Base-by-base conservation (phyloP, 2,888 invertebrate species). In the Dioctria rufipes region DNA sequence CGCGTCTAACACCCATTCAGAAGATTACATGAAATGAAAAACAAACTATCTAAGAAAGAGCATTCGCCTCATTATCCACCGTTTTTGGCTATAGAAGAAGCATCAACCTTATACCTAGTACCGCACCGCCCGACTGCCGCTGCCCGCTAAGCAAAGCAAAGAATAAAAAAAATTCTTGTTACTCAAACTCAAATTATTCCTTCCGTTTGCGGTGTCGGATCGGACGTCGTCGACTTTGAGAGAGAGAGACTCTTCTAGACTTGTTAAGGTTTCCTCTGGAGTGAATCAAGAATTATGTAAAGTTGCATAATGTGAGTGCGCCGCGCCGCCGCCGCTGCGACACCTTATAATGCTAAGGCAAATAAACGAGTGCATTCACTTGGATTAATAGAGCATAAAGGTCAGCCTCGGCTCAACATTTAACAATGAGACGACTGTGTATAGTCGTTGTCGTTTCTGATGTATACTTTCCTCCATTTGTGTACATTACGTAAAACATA, bases 311-410 rank as follows among this genome's bases (percentile, higher is more conserved):
- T 42, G 42, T 8, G 42, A 42, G 65, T 63, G 13, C 25, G 25
- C 25, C 25, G 25, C 25, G 25, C 25, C 2, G 25, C 25, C 25
- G 25, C 25, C 25, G 25, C 25, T 65, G 5, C 42, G 65, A 65
- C 65, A 65, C 65, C 65, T 65, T 42, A n/a, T 6, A 42, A n/a
- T 65, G 65, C 42, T 42, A 4, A 40, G n/a, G 65, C 40, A 65
- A 42, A 42, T 42, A 13, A 65, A 65, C 65, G 65, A 65, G 65
- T 65, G 65, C 65, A 42, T 65, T 65, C 65, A 65, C 65, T 65
- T 13, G 42, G 3, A 5, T 42, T 42, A 65, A 65, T 65, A 65
- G 65, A 65, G 42, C 65, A 13, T 65, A 65, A 65, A 42, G 65
- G 65, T 65, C 65, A 42, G 13, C 42, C 39, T 4, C 40, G 11